Base-by-base conservation (phyloP, 2,797 vertebrate species). In the Odontamblyopus rebecca region DNA sequence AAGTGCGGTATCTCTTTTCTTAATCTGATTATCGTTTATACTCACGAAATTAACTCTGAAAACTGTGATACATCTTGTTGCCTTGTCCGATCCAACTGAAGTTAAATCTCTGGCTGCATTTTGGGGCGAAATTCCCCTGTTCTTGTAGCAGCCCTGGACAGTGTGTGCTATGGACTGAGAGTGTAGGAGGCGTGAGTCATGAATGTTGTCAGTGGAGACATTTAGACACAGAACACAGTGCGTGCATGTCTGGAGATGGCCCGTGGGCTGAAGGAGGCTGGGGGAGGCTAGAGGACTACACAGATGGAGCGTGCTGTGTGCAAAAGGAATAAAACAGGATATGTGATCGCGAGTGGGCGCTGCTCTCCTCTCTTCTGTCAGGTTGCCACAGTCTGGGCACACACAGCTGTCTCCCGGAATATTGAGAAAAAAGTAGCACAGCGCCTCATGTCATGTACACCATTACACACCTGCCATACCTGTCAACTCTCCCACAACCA, bases 121-220 rank as follows among this genome's bases (percentile, higher is more conserved):
- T 83, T 70, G 74, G 53, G 67, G 75, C 64, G 73, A 83, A 81
- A 81, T 79, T 68, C 85, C 77, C 72, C 63, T 53, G 38, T 73
- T 87, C n/a, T 70, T 75, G 75, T 79, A 64, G 61, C 64, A 63
- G 68, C 75, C 77, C 82, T 75, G 77, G 84, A 85, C 87, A 82
- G 86, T 84, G 79, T 71, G 75, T 76, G 81, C 79, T 90, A 81
- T 89, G 79, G 72, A 62, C 67, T 35, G 64, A 53, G 85, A 87
- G 89, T 89, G 90, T 92, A 90, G 91, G 88, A 86, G 89, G 90
- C 85, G 79, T 91, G 89, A 91, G 84, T 91, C 90, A 91, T 84
- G 54, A 54, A 78, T 66, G 82, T 81, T 88, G 86, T 87, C 81
- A 87, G 85, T 67, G 54, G 86, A 85, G 85, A 82, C 77, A 75